These are phyloP conservation scores for Pelecanoides urinatrix DNA, from an alignment of 2,113 vertebrate species.

Conservation along the genomic window DNA sequence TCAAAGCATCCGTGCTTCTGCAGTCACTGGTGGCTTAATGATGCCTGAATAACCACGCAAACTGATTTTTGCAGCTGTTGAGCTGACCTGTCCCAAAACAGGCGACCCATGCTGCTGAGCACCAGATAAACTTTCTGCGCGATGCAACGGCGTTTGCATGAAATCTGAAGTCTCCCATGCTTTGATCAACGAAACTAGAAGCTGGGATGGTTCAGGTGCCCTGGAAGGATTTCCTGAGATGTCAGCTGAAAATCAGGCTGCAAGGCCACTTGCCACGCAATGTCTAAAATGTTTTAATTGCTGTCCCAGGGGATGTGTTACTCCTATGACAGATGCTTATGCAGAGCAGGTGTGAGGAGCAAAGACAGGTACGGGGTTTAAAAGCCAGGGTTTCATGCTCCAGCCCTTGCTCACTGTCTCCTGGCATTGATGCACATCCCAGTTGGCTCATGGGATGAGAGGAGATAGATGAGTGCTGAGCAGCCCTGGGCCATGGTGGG, in stretches of 20 bases:
- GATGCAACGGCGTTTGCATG: neutral
- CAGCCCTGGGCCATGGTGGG: neutral
- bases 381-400: neutral
- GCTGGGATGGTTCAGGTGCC: neutral
- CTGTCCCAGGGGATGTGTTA: neutral
- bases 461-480: neutral
- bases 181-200: neutral
- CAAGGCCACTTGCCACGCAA: neutral
- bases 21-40: neutral
- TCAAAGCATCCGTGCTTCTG: neutral
- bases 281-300: neutral
- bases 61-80: neutral
- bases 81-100: neutral
- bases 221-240: neutral
- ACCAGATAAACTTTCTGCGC: accelerated
- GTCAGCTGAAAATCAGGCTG: neutral
- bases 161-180: neutral
- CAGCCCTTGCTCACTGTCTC: neutral
- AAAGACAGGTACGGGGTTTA: neutral
- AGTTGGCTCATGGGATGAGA: neutral
- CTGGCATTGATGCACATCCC: neutral
- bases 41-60: neutral
- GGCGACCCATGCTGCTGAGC: neutral
- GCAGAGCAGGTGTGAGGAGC: neutral
- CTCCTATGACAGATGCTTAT: neutral